phyloP scores from a whole-genome alignment of 1,140 invertebrate species.

The Drosophila asahinai region DNA sequence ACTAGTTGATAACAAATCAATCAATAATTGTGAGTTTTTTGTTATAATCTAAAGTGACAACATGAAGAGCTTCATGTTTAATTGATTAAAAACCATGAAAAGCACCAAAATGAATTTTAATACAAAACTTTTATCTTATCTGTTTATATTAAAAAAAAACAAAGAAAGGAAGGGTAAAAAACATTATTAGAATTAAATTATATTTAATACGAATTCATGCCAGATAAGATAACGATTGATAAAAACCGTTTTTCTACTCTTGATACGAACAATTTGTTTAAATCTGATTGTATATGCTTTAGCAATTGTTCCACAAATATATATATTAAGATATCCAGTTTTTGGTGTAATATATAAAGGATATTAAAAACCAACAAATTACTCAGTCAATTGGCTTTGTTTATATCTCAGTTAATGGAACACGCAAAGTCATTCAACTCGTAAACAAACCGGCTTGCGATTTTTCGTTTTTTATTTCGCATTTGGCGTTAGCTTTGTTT shows the following conservation, averaged over 20 bases:
- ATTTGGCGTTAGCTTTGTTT: constrained; percentile 28
- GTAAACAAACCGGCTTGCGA: constrained; percentile 42
- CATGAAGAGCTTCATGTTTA: background rate
- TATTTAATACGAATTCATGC: background rate
- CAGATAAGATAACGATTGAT: background rate
- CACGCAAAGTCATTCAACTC: constrained; percentile 58
- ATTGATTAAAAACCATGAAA: background rate
- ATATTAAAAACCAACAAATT: constrained; percentile 7
- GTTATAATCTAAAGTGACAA: no score
- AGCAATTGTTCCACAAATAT: background rate
- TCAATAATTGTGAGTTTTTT: background rate
- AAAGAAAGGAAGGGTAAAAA: no score
- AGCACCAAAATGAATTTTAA: no score
- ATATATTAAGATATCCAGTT: no score
- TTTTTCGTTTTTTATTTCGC: constrained; percentile 21
- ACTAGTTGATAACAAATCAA: background rate
- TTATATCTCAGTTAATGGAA: constrained; percentile 37
- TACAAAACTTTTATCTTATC: no score
- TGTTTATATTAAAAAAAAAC: no score
- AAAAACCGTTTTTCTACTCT: background rate
- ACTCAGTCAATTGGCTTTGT: constrained; percentile 21
- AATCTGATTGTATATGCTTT: no score
- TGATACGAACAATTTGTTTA: background rate
- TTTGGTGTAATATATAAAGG: background rate
- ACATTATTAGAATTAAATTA: background rate